Evolutionary conservation across 2,113 vertebrate species (phyloP).

Genomic region (Odocoileus virginianus): DNA sequence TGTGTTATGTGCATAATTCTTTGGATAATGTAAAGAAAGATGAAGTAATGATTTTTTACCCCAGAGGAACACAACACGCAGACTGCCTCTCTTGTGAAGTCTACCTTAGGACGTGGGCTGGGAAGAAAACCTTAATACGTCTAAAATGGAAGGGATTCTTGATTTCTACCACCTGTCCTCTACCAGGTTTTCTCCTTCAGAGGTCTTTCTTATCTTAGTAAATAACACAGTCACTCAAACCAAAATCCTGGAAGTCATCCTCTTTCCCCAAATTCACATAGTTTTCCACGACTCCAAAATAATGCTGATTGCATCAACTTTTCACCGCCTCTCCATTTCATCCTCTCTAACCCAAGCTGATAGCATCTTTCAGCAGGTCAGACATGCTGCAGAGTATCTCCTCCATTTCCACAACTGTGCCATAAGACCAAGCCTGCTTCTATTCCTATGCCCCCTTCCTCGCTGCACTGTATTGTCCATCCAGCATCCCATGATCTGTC

Average conservation of each 20-base stretch:
- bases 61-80: background rate
- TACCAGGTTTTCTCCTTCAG: background rate
- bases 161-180: background rate
- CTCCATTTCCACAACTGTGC: background rate
- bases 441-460: rapidly evolving
- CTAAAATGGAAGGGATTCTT: background rate
- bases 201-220: background rate
- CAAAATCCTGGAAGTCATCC: background rate
- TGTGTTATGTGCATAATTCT: background rate
- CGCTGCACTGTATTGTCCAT: background rate
- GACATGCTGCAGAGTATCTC: background rate
- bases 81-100: background rate
- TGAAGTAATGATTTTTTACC: background rate
- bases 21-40: background rate
- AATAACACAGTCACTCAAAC: background rate
- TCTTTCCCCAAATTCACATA: background rate
- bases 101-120: background rate
- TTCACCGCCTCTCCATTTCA: background rate
- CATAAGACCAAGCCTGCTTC: background rate
- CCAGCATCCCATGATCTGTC: background rate
- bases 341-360: background rate
- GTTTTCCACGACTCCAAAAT: background rate
- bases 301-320: background rate
- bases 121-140: background rate
- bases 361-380: background rate